Percentiles rank a stretch among this genome's conserved stretches.
These are phyloP conservation scores for Coregonus sp. DNA, from an alignment of 2,797 vertebrate species.

Conservation along the genomic window DNA sequence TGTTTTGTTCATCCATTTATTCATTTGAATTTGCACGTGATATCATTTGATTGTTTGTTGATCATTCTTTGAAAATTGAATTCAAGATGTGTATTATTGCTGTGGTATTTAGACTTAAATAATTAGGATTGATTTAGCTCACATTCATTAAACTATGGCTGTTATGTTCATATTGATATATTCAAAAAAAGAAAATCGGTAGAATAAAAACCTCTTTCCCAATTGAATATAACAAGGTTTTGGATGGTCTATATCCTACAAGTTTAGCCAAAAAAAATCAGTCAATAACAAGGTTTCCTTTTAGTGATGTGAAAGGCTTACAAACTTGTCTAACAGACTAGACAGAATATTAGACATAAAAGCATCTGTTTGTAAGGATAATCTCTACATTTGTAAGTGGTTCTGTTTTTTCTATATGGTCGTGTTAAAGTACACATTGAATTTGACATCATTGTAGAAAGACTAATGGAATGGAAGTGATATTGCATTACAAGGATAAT, in stretches of 20 bases:
- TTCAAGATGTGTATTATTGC: slow-evolving; percentile 42
- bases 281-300: slow-evolving; percentile 4
- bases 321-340: slow-evolving; percentile 30
- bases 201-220: slow-evolving; percentile 14
- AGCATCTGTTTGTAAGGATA: slow-evolving; percentile 27
- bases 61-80: slow-evolving; percentile 45
- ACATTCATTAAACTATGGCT: background rate
- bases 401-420: background rate
- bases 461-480: slow-evolving; percentile 51
- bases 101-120: slow-evolving; percentile 43
- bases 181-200: slow-evolving; percentile 5
- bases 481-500: slow-evolving; percentile 37
- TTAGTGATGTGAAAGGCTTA: slow-evolving; percentile 28
- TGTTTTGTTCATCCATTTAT: slow-evolving; percentile 51
- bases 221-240: background rate
- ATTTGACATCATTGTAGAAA: slow-evolving; percentile 39
- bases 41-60: slow-evolving; percentile 31
- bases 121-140: slow-evolving; percentile 12
- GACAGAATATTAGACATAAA: slow-evolving; percentile 21
- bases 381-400: slow-evolving; percentile 35
- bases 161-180: slow-evolving; percentile 6
- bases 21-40: slow-evolving; percentile 39
- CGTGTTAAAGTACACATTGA: background rate
- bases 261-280: background rate
- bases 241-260: background rate